A percentile compares a stretch with the other conserved stretches of the same genome.
phyloP scores from a whole-genome alignment of 1,140 invertebrate species.

The Drosophila melanica region DNA sequence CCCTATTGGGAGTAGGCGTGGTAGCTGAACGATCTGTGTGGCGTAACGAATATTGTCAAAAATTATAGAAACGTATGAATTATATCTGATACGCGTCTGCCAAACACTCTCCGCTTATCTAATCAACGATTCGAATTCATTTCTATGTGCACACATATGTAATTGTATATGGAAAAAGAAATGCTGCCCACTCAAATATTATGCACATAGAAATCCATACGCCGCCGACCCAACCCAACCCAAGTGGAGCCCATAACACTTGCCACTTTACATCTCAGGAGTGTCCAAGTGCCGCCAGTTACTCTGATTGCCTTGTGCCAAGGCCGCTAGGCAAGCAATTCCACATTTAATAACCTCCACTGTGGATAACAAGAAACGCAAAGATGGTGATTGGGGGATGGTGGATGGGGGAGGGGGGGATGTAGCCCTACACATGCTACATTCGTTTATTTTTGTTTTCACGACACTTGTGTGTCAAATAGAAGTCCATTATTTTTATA shows the following conservation, averaged over 20 bases:
- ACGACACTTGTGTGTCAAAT: conserved; percentile 3
- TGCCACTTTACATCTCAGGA: conserved; percentile 30
- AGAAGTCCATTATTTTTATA: conserved; percentile 5
- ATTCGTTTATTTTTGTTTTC: conserved; percentile 14
- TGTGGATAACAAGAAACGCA: conserved; percentile 7
- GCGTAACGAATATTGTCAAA: conserved; percentile 59
- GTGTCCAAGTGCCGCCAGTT: conserved; percentile 14
- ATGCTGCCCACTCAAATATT: conserved; percentile 28
- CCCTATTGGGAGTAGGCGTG: conserved; percentile 1
- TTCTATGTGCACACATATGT: conserved; percentile 10
- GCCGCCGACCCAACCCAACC: neutral
- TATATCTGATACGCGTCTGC: conserved; percentile 46
- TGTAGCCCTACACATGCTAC: conserved; percentile 19
- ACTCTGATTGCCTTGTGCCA: conserved; percentile 36
- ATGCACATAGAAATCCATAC: conserved; percentile 3
- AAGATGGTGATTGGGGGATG: neutral
- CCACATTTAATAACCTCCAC: conserved; percentile 60
- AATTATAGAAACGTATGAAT: conserved; percentile 33
- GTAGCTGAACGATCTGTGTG: conserved; percentile 31
- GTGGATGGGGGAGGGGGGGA: neutral
- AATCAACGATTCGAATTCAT: conserved; percentile 55
- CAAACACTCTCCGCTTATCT: conserved; percentile 19
- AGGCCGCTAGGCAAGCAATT: conserved; percentile 43
- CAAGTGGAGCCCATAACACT: conserved; percentile 26
- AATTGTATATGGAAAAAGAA: conserved; percentile 6